Percentiles rank a stretch among this genome's conserved stretches.
Evolutionary conservation across 2,113 vertebrate species (phyloP).

Genomic region (Vidua macroura): DNA sequence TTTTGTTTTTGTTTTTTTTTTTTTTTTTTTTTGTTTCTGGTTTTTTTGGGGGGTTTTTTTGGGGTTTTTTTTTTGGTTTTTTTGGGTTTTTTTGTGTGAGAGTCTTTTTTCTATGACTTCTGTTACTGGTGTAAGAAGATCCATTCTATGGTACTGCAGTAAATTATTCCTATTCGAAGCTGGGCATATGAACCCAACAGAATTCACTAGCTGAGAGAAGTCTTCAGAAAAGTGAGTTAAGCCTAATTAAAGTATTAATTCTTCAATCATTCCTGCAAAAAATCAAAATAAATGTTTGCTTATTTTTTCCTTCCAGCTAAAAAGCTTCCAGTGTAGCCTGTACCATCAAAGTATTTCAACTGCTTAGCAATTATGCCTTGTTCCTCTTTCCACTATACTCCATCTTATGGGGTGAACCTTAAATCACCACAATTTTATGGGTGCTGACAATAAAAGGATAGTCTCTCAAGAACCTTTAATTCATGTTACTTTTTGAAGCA

Average conservation of each 20-base stretch:
- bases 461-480: not conserved
- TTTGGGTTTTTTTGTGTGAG: not conserved
- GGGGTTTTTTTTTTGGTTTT: too few relatives aligned
- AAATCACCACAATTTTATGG: not conserved
- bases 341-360: not conserved
- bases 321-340: not conserved
- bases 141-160: not conserved
- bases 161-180: not conserved
- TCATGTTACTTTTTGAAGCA: not conserved
- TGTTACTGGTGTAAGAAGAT: not conserved
- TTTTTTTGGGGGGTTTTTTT: too few relatives aligned
- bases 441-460: not conserved
- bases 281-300: not conserved
- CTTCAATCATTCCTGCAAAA: conserved; percentile 3
- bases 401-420: not conserved
- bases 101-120: not conserved
- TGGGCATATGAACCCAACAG: not conserved
- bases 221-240: not conserved
- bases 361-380: not conserved
- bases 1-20: too few relatives aligned
- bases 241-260: not conserved
- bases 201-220: not conserved
- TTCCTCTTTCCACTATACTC: not conserved
- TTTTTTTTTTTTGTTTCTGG: too few relatives aligned
- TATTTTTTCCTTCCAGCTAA: not conserved